Evolutionary conservation across 2,113 vertebrate species (phyloP), one percentile per base, ranked within the genome.

Genomic region (Gallinago media): DNA sequence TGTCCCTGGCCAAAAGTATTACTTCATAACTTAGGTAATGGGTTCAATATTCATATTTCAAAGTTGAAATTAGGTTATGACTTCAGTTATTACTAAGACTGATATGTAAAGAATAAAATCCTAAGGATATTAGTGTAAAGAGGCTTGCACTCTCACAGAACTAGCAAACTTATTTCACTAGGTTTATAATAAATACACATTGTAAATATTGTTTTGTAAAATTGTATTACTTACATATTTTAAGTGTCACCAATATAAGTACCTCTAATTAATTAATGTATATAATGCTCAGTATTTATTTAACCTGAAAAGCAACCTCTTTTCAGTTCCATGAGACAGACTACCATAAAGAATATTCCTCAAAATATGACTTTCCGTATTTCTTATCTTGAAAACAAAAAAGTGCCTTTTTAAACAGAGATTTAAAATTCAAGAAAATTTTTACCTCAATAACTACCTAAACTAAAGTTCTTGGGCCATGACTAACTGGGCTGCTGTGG

Each of bases 331-430:
- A 32, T 15, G 12, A 85, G 13, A 55, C 6, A 75, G 23, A 55
- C 2, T 61, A 15, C 9, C 21, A 56, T 54, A 66, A 66, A 75
- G 16, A 82, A 47, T 80, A 79, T 34, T 85, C 32, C 15, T 88
- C 52, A 78, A 19, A 17, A 22, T 52, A 9, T 1, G 19, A 73
- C n/a, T 66, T 73, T 8, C 42, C 1, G 1, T 65, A 87, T 44
- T 59, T 56, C 32, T 34, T 40, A 50, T 14, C 15, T 56, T 26
- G 15, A 22, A 47, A 79, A 56, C 52, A 47, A 72, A 80, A 27
- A 3, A 3, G 3, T 15, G 3, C 3, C 26, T 44, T 0, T 8
- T 55, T 58, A 61, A 52, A 49, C 22, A 2, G 3, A 40, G 21
- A 74, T 46, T 58, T 66, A 46, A 78, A 89, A 85, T 9, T 17